Percentiles rank a stretch among this genome's conserved stretches.
phyloP scores from a whole-genome alignment of 1,140 invertebrate genomes.

The Odontomachus brunneus region DNA sequence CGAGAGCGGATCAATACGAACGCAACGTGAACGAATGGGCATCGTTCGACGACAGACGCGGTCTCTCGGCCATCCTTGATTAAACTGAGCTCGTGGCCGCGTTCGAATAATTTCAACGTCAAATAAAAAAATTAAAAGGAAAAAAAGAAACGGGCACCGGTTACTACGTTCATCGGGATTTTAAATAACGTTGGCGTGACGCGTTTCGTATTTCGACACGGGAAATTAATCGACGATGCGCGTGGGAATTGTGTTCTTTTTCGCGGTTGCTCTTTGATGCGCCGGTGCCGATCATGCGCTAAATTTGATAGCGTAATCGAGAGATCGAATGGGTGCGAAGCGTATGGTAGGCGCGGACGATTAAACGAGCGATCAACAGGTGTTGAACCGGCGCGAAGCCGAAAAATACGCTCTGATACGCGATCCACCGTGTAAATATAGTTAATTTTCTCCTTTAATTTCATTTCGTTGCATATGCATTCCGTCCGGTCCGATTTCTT shows the following conservation, averaged over 20 bases:
- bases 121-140: constrained; percentile 13
- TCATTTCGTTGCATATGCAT: not conserved
- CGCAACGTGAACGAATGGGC: constrained; percentile 60
- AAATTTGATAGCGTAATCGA: constrained; percentile 24
- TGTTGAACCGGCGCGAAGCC: constrained; percentile 32
- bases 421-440: constrained; percentile 29
- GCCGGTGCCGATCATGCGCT: not conserved
- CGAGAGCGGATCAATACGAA: constrained; percentile 66
- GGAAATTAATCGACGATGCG: not conserved
- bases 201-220: not conserved
- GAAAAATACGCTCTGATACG: constrained; percentile 52
- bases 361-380: constrained; percentile 66
- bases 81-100: constrained; percentile 7
- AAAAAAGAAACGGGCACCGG: too few relatives aligned
- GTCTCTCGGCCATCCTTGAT: constrained; percentile 24
- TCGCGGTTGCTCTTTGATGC: not conserved
- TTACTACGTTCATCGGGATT: not conserved
- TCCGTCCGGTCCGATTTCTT: not conserved
- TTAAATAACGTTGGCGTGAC: constrained; percentile 1
- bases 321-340: not conserved
- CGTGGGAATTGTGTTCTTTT: not conserved
- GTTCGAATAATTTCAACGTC: constrained; percentile 3
- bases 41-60: constrained; percentile 57
- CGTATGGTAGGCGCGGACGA: not conserved
- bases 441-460: constrained; percentile 36